Evolutionary conservation across 2,888 invertebrate species (phyloP).

Genomic region (Eupithecia dodoneata): DNA sequence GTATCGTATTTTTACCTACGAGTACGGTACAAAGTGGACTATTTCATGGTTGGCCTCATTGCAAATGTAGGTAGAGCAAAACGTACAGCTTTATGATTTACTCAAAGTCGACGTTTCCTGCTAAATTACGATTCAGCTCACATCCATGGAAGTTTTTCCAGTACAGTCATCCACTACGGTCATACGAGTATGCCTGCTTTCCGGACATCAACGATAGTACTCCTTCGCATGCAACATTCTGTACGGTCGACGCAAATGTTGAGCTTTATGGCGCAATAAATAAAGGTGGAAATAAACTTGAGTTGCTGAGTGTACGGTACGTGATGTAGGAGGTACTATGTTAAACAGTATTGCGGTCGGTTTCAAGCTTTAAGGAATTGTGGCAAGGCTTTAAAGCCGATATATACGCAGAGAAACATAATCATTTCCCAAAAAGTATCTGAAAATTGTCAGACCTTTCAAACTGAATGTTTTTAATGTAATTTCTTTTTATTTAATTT

Average conservation of each 20-base stretch:
- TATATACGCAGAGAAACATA: too few species aligned
- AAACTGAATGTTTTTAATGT: too few species aligned
- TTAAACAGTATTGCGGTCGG: constrained; percentile 23
- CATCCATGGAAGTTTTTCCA: constrained; percentile 43
- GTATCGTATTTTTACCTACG: background rate
- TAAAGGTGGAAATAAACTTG: constrained; percentile 28
- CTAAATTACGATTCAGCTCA: constrained; percentile 43
- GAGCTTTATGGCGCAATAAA: constrained; percentile 13
- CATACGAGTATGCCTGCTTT: constrained; percentile 48
- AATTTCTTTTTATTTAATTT: too few species aligned
- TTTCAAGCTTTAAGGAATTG: constrained; percentile 16
- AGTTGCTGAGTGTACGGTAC: constrained; percentile 31
- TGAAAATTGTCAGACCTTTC: too few species aligned
- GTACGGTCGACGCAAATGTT: constrained; percentile 33
- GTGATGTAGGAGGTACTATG: constrained; percentile 17
- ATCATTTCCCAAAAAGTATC: too few species aligned
- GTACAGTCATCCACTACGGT: constrained; percentile 49
- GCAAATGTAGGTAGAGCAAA: constrained; percentile 10
- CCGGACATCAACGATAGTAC: constrained; percentile 57
- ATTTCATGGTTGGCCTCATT: background rate
- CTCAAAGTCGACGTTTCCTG: constrained; percentile 37
- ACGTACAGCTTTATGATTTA: constrained; percentile 19
- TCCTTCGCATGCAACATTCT: constrained; percentile 66
- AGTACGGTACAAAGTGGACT: background rate
- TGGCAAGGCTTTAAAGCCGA: background rate